Evolutionary conservation across 2,888 invertebrate species (phyloP).

Genomic region (Rhaphigaster nebulosa): DNA sequence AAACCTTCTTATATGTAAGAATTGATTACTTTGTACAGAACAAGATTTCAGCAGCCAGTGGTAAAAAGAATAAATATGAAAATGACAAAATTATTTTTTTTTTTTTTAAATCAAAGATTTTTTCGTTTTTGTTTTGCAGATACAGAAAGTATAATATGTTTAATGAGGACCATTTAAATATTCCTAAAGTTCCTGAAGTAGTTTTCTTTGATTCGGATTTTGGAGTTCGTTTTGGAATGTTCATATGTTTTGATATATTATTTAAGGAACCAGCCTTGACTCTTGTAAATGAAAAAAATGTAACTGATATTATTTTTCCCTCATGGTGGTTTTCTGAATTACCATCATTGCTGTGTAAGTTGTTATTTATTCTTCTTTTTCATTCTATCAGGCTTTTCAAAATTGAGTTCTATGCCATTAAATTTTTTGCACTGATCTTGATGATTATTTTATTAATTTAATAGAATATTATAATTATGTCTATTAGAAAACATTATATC

Average conservation of each 20-base stretch:
- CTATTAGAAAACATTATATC: background rate
- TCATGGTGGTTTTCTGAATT: constrained; percentile 87
- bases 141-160: constrained; percentile 63
- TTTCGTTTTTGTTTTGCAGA: constrained; percentile 50
- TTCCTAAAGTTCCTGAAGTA: constrained; percentile 69
- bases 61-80: background rate
- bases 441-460: background rate
- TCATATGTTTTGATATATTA: constrained; percentile 87
- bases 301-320: constrained; percentile 78
- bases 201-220: constrained; percentile 81
- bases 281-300: constrained; percentile 69
- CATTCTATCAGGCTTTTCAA: background rate
- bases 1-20: background rate
- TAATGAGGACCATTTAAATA: constrained; percentile 52
- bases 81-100: background rate
- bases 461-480: background rate
- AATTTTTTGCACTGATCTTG: background rate
- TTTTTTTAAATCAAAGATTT: background rate
- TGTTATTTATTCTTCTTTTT: background rate
- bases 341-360: constrained; percentile 75
- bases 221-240: constrained; percentile 82
- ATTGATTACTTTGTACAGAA: background rate
- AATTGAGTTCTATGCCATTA: background rate
- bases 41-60: background rate
- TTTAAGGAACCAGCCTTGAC: constrained; percentile 79